Evolutionary conservation across 2,797 vertebrate species (phyloP).

Genomic region (Phoebastria nigripes): DNA sequence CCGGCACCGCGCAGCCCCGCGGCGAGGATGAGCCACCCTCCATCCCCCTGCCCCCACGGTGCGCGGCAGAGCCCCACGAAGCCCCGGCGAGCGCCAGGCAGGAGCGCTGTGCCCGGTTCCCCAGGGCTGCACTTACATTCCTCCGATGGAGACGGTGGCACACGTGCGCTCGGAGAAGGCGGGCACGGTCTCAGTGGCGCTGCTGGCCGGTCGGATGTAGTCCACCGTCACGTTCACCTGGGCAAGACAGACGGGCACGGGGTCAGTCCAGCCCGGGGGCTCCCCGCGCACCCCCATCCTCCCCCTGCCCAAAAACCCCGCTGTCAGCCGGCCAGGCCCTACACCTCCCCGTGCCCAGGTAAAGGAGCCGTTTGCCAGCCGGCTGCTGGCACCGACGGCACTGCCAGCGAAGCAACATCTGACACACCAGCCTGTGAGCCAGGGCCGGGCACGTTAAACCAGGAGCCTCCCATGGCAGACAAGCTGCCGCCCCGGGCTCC

Average conservation of each 20-base stretch:
- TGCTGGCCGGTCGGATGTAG: constrained; percentile 94
- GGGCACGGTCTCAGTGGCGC: constrained; percentile 81
- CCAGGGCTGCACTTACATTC: constrained; percentile 84
- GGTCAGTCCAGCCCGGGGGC: background rate
- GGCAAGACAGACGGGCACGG: background rate
- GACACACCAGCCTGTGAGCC: background rate
- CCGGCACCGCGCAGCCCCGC: background rate
- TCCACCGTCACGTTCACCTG: constrained; percentile 96
- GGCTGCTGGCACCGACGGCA: background rate
- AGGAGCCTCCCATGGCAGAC: background rate
- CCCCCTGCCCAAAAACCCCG: background rate
- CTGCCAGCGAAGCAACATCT: background rate
- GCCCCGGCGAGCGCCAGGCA: fast-evolving
- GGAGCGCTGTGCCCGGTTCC: background rate
- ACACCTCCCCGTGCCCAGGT: background rate
- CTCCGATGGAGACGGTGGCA: constrained; percentile 93
- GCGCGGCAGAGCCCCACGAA: background rate
- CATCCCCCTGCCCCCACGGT: fast-evolving
- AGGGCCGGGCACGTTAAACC: fast-evolving
- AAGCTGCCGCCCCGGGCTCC: background rate
- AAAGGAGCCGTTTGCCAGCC: fast-evolving
- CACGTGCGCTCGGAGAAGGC: constrained; percentile 95
- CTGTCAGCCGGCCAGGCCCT: background rate
- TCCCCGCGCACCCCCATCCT: background rate
- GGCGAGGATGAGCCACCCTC: background rate